Conservation (phyloP, 2,797 vertebrate species). For the Peromyscus aztecus region DNA sequence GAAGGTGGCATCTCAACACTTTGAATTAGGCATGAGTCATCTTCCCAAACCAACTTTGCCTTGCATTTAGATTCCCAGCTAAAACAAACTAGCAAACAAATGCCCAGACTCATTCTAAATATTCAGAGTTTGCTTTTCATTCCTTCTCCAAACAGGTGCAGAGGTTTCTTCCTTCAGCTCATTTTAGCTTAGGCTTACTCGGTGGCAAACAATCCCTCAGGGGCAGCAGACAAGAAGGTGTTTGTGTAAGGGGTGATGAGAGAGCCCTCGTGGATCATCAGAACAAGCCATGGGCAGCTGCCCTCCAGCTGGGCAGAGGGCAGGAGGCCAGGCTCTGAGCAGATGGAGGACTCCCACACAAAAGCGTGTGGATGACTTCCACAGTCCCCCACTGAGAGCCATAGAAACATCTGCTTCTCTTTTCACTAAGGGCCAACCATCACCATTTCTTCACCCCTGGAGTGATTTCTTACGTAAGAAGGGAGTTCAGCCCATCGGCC, state of each 20-base stretch:
- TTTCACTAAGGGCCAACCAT: not conserved
- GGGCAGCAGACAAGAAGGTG: not conserved
- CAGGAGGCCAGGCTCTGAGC: not conserved
- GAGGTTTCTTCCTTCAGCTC: not conserved
- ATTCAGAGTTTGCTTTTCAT: slow-evolving; percentile 53
- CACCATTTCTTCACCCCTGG: not conserved
- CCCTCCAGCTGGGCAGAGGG: not conserved
- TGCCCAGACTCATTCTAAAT: not conserved
- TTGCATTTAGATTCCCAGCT: slow-evolving; percentile 54
- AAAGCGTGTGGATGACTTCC: not conserved
- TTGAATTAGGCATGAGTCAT: slow-evolving; percentile 36
- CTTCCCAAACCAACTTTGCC: slow-evolving; percentile 8
- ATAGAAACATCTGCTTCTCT: not conserved
- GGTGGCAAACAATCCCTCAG: not conserved
- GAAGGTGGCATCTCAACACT: not conserved
- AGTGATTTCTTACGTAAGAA: not conserved
- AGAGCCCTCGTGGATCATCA: not conserved
- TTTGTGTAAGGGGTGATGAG: not conserved
- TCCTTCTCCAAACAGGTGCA: slow-evolving; percentile 49
- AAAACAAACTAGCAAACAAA: slow-evolving; percentile 53
- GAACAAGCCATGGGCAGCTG: not conserved
- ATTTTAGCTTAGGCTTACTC: not conserved
- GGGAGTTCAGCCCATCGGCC: not conserved
- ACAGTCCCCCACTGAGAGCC: not conserved
- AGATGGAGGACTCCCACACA: not conserved